Base-by-base conservation (phyloP, 2,113 vertebrate genomes). In the Pterocles orientalis region DNA sequence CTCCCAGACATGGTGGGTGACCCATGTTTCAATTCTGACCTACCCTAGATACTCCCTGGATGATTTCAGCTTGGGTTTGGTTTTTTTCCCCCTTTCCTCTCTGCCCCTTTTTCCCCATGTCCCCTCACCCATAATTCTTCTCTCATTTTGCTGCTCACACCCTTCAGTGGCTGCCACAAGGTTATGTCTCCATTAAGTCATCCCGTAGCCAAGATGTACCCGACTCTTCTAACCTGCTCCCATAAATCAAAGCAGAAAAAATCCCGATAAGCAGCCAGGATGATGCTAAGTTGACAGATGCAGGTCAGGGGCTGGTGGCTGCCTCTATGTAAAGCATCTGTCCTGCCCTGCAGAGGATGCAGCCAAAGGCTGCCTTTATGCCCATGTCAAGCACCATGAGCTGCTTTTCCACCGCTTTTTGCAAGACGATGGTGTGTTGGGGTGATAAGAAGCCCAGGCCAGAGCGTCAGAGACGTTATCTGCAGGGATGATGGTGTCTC, bases 241-340 rank as follows among this genome's bases (percentile, higher is more conserved):
- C 82, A 88, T 94, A 96, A 95, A 96, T 90, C 92, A 94, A 94
- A 90, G 56, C 0, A 91, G 75, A 25, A 64, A 86, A 78, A 86
- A 75, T 88, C 82, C 79, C 69, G 1, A 69, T 57, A 62, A 93
- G 82, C 65, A 93, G 84, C 51, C 71, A 72, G 87, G 71, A 83
- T 1, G 0, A 34, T 48, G 76, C 51, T 54, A 51, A 68, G 34
- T 2, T 86, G 88, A 94, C 79, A 90, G 82, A 81, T 47, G 29
- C 88, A 70, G 85, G 68, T 62, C 82, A 91, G 60, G 56, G 71
- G 64, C 64, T 95, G 85, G 33, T 73, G 41, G 60, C 56, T 92
- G 85, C 43, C 68, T 93, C 65, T 61, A 8, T 39, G 60, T 29
- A 45, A 48, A 94, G 81, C 71, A 48, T 23, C 70, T 73, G 36